These are phyloP conservation scores for Catamblyrhynchus diadema DNA, from an alignment of 2,797 vertebrate species.

Conservation along the genomic window DNA sequence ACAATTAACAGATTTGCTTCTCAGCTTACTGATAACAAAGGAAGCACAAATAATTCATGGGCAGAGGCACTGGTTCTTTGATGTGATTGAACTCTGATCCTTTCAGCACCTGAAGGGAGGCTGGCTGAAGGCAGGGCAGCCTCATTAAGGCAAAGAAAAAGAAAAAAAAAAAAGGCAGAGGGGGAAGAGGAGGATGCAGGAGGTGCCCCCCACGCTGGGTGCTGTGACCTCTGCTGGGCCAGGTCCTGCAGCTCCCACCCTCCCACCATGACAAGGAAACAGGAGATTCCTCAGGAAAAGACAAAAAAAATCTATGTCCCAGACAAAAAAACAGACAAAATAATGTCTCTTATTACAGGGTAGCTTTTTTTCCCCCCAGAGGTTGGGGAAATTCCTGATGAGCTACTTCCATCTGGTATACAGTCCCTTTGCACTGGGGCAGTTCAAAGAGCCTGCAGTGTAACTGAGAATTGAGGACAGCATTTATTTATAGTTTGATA, in stretches of 20 bases:
- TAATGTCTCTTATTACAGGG: slow-evolving; percentile 8
- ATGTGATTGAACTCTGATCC: slow-evolving; percentile 47
- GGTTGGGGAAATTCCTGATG: slow-evolving; percentile 31
- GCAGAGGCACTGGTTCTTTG: slow-evolving; percentile 23
- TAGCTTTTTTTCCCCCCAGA: not conserved
- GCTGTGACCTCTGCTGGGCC: slow-evolving; percentile 27
- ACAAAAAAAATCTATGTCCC: not conserved
- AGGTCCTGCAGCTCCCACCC: slow-evolving; percentile 25
- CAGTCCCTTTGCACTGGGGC: not conserved
- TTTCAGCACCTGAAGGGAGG: slow-evolving; percentile 56
- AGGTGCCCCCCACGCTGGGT: not conserved
- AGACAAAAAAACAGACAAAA: slow-evolving; percentile 24
- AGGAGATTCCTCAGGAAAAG: not conserved
- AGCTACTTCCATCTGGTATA: slow-evolving; percentile 25
- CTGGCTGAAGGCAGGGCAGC: not conserved
- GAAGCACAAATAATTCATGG: slow-evolving; percentile 59
- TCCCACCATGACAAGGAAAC: not conserved
- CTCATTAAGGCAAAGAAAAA: slow-evolving; percentile 33
- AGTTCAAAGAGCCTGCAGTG: slow-evolving; percentile 28
- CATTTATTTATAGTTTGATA: slow-evolving; percentile 58
- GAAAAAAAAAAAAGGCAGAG: not conserved
- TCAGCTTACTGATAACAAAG: slow-evolving; percentile 40
- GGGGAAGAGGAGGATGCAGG: slow-evolving; percentile 7
- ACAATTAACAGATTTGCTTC: slow-evolving; percentile 58
- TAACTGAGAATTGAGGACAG: slow-evolving; percentile 50